These are phyloP conservation scores for Amaurobius ferox DNA, from an alignment of 2,888 invertebrate genomes.

Conservation along the genomic window DNA sequence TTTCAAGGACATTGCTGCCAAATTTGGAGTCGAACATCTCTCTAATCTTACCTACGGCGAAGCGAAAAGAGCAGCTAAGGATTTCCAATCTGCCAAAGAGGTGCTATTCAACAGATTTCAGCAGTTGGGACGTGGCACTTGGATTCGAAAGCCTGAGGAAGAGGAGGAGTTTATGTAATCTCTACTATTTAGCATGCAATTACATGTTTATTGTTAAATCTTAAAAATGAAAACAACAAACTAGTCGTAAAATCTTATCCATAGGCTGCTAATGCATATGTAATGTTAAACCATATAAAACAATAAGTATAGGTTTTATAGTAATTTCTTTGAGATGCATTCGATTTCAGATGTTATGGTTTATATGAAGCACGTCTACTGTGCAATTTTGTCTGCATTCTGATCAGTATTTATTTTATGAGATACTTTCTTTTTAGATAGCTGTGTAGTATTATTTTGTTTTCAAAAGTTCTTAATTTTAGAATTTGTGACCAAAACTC, in stretches of 20 bases:
- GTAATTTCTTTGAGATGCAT: slow-evolving; percentile 31
- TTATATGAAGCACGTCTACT: slow-evolving; percentile 11
- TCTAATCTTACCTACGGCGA: slow-evolving; percentile 72
- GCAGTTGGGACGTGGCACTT: slow-evolving; percentile 76
- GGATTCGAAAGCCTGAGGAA: slow-evolving; percentile 78
- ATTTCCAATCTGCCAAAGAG: slow-evolving; percentile 77
- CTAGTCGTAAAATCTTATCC: slow-evolving; percentile 53
- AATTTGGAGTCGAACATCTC: slow-evolving; percentile 72
- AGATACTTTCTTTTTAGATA: slow-evolving; percentile 45
- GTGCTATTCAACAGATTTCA: slow-evolving; percentile 76
- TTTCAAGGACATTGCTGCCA: slow-evolving; percentile 71
- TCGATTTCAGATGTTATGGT: slow-evolving; percentile 20
- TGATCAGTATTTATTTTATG: neutral
- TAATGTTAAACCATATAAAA: slow-evolving; percentile 34
- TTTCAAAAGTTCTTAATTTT: slow-evolving; percentile 45
- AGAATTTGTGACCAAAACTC: slow-evolving; percentile 53
- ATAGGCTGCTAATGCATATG: slow-evolving; percentile 44
- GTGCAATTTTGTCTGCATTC: slow-evolving; percentile 4
- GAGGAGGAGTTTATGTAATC: slow-evolving; percentile 77
- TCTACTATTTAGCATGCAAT: slow-evolving; percentile 45
- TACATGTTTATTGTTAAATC: slow-evolving; percentile 40
- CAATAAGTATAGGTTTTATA: slow-evolving; percentile 43
- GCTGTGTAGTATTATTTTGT: slow-evolving; percentile 44
- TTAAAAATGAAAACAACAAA: slow-evolving; percentile 24
- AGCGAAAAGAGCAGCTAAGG: slow-evolving; percentile 76